These are phyloP conservation scores for Engystomops pustulosus DNA, from an alignment of 2,113 vertebrate genomes.

Conservation along the genomic window DNA sequence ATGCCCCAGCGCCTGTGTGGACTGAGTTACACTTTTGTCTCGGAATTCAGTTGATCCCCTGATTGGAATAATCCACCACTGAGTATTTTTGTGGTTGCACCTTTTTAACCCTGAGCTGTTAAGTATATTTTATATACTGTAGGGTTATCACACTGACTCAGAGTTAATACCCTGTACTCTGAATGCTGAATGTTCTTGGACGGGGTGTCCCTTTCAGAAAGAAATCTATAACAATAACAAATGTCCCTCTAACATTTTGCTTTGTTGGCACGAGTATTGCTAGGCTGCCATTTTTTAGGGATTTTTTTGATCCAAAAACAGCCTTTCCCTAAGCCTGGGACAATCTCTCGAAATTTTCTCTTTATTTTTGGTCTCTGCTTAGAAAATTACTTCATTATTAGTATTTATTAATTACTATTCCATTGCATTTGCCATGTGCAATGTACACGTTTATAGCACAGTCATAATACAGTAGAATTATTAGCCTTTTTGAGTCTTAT, in stretches of 20 bases:
- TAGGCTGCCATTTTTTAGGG: conserved; percentile 7
- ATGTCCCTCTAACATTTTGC: not conserved
- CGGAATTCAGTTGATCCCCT: too few species aligned
- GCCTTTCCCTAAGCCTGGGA: not conserved
- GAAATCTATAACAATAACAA: not conserved
- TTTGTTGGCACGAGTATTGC: not conserved
- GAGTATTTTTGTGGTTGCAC: not conserved
- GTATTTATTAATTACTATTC: conserved; percentile 12
- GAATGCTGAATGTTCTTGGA: conserved; percentile 2
- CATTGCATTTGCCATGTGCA: conserved; percentile 9
- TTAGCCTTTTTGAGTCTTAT: not conserved
- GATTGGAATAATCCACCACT: too few species aligned
- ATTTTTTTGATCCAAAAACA: conserved; percentile 5
- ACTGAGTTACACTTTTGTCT: too few species aligned
- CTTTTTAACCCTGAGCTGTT: not conserved
- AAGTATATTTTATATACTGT: not conserved
- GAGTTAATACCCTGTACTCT: too few species aligned
- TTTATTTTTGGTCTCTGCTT: not conserved
- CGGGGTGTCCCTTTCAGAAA: not conserved
- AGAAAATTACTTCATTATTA: not conserved
- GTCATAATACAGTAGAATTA: not conserved
- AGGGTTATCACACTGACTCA: too few species aligned
- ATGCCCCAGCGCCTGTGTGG: too few species aligned
- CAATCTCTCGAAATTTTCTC: not conserved
- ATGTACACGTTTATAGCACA: not conserved